A percentile compares a stretch with the other conserved stretches of the same genome.
These are phyloP conservation scores for Anguilla anguilla DNA, from an alignment of 2,797 vertebrate species.

Conservation along the genomic window DNA sequence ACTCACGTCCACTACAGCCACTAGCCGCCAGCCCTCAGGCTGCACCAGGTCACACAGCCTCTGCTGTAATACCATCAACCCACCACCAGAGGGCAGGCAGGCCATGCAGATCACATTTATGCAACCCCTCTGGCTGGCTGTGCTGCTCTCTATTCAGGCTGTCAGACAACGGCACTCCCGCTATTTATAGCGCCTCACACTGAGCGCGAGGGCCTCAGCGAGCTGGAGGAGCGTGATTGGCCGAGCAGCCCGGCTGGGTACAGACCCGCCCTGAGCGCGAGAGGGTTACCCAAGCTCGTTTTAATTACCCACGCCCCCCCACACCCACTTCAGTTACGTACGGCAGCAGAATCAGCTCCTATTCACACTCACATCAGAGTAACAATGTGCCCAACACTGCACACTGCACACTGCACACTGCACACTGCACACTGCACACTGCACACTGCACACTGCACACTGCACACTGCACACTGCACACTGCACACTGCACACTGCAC, in stretches of 20 bases:
- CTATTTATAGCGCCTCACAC: conserved; percentile 28
- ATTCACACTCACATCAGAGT: too few species aligned
- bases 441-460: too few species aligned
- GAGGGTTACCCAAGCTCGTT: neutral
- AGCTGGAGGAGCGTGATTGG: neutral
- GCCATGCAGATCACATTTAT: neutral
- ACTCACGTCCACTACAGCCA: too few species aligned
- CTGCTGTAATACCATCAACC: neutral
- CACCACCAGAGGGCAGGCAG: conserved; percentile 28
- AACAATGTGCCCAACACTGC: too few species aligned
- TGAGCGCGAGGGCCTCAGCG: conserved; percentile 10
- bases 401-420: too few species aligned
- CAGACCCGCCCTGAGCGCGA: neutral
- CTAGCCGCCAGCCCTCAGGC: neutral
- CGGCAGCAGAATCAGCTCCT: too few species aligned
- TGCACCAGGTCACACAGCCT: neutral
- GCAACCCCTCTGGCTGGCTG: neutral
- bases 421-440: too few species aligned
- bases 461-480: too few species aligned
- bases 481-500: too few species aligned
- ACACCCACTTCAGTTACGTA: too few species aligned
- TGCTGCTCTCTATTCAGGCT: neutral
- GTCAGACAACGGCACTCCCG: conserved; percentile 19
- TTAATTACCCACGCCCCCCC: too few species aligned
- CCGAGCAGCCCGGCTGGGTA: neutral